These are phyloP conservation scores for Dichetophora obliterata DNA, from an alignment of 2,888 invertebrate species.

Conservation along the genomic window DNA sequence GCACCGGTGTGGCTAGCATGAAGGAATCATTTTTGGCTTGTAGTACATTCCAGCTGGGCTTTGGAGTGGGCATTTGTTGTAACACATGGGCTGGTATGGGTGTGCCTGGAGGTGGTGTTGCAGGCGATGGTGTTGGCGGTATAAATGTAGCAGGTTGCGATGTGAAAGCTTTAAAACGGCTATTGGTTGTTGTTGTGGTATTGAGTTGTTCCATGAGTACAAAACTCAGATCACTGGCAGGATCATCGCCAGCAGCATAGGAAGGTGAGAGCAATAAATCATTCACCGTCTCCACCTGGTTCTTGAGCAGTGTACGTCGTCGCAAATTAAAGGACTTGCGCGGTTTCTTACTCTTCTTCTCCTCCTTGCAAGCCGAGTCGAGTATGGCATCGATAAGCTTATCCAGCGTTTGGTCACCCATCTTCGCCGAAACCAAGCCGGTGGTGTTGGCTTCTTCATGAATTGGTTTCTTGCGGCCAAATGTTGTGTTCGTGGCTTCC, in stretches of 20 bases:
- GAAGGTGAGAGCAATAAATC: slow-evolving; percentile 61
- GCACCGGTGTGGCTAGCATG: slow-evolving; percentile 58
- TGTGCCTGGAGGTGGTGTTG: slow-evolving; percentile 49
- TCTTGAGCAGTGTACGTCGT: slow-evolving; percentile 60
- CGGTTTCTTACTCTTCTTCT: slow-evolving; percentile 58
- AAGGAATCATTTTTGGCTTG: slow-evolving; percentile 57
- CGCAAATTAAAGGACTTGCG: slow-evolving; percentile 64
- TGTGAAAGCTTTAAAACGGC: neutral
- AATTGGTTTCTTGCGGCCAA: slow-evolving; percentile 38
- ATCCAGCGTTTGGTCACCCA: slow-evolving; percentile 68
- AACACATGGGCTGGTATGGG: slow-evolving; percentile 45
- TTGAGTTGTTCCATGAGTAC: slow-evolving; percentile 44
- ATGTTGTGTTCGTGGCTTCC: slow-evolving; percentile 17
- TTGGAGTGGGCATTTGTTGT: slow-evolving; percentile 55
- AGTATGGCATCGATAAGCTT: slow-evolving; percentile 68
- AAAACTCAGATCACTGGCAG: slow-evolving; percentile 67
- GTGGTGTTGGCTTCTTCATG: slow-evolving; percentile 51
- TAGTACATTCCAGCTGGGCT: slow-evolving; percentile 50
- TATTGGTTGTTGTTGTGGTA: neutral
- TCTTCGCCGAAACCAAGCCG: slow-evolving; percentile 59
- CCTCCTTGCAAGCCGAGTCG: slow-evolving; percentile 66
- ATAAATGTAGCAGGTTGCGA: slow-evolving; percentile 9
- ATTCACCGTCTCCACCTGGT: slow-evolving; percentile 50
- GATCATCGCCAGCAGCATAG: slow-evolving; percentile 68
- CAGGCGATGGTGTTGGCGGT: slow-evolving; percentile 53